Evolutionary conservation across 1,140 invertebrate species (phyloP).

Genomic region (Ctenoplectra terminalis): DNA sequence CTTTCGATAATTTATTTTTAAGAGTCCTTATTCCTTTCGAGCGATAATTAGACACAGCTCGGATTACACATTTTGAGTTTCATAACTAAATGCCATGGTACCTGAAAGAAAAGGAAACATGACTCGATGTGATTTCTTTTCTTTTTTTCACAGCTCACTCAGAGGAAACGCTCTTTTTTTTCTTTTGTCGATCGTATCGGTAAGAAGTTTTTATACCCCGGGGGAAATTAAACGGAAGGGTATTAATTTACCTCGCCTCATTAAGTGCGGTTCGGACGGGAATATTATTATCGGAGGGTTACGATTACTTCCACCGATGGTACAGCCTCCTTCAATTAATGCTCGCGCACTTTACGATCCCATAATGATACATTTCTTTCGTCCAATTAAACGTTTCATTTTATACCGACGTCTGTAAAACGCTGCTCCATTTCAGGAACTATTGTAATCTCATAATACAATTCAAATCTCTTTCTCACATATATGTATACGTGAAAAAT

Average conservation of each 20-base stretch:
- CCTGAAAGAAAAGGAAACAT: too few species aligned
- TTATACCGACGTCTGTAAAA: background rate
- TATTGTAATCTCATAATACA: background rate
- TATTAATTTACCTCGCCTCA: slow-evolving; percentile 35
- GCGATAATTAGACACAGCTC: background rate
- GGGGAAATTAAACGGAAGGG: slow-evolving; percentile 34
- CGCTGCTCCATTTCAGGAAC: background rate
- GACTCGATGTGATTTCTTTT: too few species aligned
- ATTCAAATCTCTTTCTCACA: background rate
- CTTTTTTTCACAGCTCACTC: background rate
- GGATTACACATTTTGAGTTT: background rate
- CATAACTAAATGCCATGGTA: background rate
- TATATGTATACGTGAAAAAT: too few species aligned
- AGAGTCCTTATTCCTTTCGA: too few species aligned
- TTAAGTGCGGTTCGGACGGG: slow-evolving; percentile 13
- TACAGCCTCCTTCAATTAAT: background rate
- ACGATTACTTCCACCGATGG: background rate
- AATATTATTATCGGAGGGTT: background rate
- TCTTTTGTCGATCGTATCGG: background rate
- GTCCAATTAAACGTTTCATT: background rate
- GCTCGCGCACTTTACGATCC: background rate
- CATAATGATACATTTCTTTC: background rate
- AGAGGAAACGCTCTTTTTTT: background rate
- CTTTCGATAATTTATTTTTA: too few species aligned
- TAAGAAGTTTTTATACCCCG: slow-evolving; percentile 20